Evolutionary conservation across 2,113 vertebrate genomes (phyloP).

Genomic region (Pachypanchax playfairii): DNA sequence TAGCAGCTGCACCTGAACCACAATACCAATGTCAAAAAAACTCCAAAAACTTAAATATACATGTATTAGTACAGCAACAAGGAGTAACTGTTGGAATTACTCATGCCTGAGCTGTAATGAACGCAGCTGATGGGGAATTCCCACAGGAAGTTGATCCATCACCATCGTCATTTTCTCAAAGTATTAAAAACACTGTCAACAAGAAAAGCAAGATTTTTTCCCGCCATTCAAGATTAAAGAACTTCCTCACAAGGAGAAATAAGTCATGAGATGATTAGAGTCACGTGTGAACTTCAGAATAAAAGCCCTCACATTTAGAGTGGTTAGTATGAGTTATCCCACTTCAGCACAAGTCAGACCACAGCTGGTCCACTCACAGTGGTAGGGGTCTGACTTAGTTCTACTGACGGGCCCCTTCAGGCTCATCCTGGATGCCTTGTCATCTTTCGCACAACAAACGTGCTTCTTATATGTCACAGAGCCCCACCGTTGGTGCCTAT

Average conservation of each 20-base stretch:
- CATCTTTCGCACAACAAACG: slow-evolving; percentile 20
- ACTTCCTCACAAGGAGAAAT: slow-evolving; percentile 38
- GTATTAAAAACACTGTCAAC: slow-evolving; percentile 44
- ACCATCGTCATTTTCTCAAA: slow-evolving; percentile 14
- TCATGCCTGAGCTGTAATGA: slow-evolving; percentile 39
- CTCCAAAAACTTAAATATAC: slow-evolving; percentile 10
- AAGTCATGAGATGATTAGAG: slow-evolving; percentile 47
- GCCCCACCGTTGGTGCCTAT: slow-evolving; percentile 9
- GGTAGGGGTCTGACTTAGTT: slow-evolving; percentile 48
- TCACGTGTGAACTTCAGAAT: slow-evolving; percentile 30
- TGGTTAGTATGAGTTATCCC: slow-evolving; percentile 67
- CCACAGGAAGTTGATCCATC: slow-evolving; percentile 26
- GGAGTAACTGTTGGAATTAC: slow-evolving; percentile 19
- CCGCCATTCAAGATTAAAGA: slow-evolving; percentile 11
- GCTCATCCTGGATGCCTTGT: slow-evolving; percentile 13
- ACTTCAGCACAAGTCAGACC: slow-evolving; percentile 55
- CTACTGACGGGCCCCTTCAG: slow-evolving; percentile 44
- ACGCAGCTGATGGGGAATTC: slow-evolving; percentile 23
- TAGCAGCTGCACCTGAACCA: neutral
- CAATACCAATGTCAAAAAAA: no score
- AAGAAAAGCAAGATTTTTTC: slow-evolving; percentile 41
- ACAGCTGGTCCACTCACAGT: slow-evolving; percentile 71
- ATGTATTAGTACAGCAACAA: slow-evolving; percentile 7
- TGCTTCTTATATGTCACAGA: slow-evolving; percentile 42
- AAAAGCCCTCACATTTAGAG: slow-evolving; percentile 37